Evolutionary conservation across 2,888 invertebrate genomes (phyloP).

Genomic region (Arctia plantaginis): DNA sequence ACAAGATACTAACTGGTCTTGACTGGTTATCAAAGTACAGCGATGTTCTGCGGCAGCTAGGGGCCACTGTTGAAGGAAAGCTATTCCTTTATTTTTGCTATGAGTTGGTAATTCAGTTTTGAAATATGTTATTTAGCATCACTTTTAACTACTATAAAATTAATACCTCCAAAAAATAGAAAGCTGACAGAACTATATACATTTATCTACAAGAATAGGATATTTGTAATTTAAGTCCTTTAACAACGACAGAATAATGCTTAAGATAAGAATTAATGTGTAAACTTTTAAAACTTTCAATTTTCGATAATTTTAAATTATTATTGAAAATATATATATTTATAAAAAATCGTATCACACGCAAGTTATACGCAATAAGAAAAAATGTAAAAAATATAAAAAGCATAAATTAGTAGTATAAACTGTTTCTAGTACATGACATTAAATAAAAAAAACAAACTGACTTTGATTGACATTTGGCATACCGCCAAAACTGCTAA

Average conservation of each 20-base stretch:
- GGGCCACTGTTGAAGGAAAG: background rate
- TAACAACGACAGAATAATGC: too few relatives aligned
- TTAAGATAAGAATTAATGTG: too few relatives aligned
- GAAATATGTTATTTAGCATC: background rate
- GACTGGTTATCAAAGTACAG: constrained; percentile 5
- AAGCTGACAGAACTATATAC: background rate
- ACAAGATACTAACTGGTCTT: background rate
- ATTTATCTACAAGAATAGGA: background rate
- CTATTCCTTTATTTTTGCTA: background rate
- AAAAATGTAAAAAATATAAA: background rate
- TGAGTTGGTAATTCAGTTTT: background rate
- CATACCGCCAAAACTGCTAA: background rate
- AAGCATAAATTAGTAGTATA: background rate
- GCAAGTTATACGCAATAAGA: too few relatives aligned
- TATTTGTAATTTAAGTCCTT: background rate
- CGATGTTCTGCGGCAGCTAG: background rate
- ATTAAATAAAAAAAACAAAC: background rate
- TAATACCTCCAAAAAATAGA: background rate
- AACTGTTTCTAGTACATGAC: background rate
- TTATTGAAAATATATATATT: too few relatives aligned
- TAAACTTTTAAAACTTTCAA: too few relatives aligned
- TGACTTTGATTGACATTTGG: background rate
- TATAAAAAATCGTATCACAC: too few relatives aligned
- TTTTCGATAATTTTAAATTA: too few relatives aligned
- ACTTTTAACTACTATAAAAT: background rate